Percentiles rank a stretch among this genome's conserved stretches.
Evolutionary conservation across 2,113 vertebrate species (phyloP).

Genomic region (Carassius gibelio): DNA sequence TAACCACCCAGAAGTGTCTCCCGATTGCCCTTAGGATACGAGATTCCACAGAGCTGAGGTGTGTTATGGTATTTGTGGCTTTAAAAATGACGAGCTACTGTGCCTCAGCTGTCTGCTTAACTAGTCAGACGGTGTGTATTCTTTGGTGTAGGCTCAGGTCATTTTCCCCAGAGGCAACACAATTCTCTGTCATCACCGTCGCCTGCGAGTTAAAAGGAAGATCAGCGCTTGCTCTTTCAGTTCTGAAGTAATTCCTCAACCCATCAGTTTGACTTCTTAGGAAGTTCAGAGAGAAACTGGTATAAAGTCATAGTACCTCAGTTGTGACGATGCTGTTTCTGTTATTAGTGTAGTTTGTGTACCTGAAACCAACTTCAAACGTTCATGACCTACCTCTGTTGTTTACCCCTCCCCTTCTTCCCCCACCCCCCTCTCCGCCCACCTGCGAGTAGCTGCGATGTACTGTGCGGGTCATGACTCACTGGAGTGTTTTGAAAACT

Average conservation of each 20-base stretch:
- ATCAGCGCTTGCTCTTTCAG: background rate
- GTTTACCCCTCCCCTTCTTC: slow-evolving; percentile 2
- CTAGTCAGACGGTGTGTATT: background rate
- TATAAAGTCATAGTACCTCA: background rate
- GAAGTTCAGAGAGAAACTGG: background rate
- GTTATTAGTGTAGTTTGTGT: background rate
- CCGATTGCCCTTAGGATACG: background rate
- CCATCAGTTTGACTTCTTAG: slow-evolving; percentile 2
- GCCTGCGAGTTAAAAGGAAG: background rate
- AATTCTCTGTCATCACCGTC: background rate
- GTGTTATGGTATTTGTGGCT: background rate
- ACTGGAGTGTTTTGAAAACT: slow-evolving; percentile 57
- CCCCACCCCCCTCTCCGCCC: background rate
- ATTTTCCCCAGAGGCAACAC: background rate
- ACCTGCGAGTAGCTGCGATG: background rate
- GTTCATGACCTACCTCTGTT: background rate
- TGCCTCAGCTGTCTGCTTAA: background rate
- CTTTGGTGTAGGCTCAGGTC: background rate
- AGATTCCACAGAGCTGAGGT: slow-evolving; percentile 5
- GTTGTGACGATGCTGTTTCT: background rate
- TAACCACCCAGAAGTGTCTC: background rate
- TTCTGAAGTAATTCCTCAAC: slow-evolving; percentile 33
- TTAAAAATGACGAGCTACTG: background rate
- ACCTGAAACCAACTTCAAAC: background rate
- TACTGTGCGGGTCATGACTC: slow-evolving; percentile 41